These are phyloP conservation scores for Lepisosteus osseus DNA, from an alignment of 2,113 vertebrate genomes.

Conservation along the genomic window DNA sequence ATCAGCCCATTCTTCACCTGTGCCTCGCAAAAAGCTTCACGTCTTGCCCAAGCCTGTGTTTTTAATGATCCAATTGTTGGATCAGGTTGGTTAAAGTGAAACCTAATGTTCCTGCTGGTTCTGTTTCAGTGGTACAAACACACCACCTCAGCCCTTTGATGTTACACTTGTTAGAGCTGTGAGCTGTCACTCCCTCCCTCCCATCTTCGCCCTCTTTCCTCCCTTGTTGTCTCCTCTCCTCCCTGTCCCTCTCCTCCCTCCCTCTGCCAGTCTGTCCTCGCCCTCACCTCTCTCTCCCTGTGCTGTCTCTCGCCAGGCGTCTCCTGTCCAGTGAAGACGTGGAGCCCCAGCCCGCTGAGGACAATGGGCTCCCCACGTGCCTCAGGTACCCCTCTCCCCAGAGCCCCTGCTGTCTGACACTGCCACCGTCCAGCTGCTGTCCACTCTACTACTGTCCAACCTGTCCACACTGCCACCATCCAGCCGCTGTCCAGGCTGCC, in stretches of 20 bases:
- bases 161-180: too few species aligned
- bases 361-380: constrained; percentile 57
- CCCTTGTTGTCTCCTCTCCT: neutral
- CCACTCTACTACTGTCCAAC: neutral
- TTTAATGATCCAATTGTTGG: too few species aligned
- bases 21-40: too few species aligned
- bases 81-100: too few species aligned
- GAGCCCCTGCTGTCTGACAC: neutral
- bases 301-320: constrained; percentile 2
- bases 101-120: too few species aligned
- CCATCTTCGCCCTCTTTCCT: too few species aligned
- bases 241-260: neutral
- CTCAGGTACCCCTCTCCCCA: constrained; percentile 47
- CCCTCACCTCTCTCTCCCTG: neutral
- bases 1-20: neutral
- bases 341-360: constrained; percentile 59
- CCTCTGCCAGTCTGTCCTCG: neutral
- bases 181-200: too few species aligned
- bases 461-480: neutral
- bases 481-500: neutral
- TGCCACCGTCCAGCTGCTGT: neutral
- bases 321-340: constrained; percentile 56
- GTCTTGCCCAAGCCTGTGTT: too few species aligned
- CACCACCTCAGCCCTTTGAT: too few species aligned
- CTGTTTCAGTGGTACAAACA: too few species aligned